Evolutionary conservation across 2,113 vertebrate species (phyloP), one percentile per base, ranked within the genome.

Genomic region (Caranx melampygus): DNA sequence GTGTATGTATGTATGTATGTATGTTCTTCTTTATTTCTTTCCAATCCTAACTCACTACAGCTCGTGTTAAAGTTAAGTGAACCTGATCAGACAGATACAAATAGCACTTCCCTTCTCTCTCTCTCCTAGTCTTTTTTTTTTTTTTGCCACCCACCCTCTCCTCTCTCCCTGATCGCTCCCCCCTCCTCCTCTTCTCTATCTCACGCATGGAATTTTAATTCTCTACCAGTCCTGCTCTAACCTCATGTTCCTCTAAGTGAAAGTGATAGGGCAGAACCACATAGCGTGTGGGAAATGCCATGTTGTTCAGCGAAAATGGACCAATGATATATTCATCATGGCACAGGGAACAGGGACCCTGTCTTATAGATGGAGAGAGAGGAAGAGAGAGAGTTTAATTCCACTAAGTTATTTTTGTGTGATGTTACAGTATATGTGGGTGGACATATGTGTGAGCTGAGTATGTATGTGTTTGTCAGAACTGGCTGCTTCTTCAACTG

Each of bases 1-100:
- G n/a, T 37, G 37, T 37, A 5, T 37, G 37, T 37, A 5, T 37
- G 37, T 37, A 5, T 37, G 37, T 37, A 5, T 37, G 0, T 37
- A 11, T 72, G 58, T 61, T 5, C 35, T 6, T 21, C 15, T 16
- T 42, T 47, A 57, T 40, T 21, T 45, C n/a, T 47, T 16, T 54
- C 49, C 18, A 57, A 58, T 76, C 79, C 75, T 68, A 52, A 16
- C 70, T 58, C 31, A 45, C 61, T 62, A 14, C 18, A 45, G 55
- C 64, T 75, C 63, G 49, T 86, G 79, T 86, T 88, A 68, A 77
- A 61, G 60, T 57, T 88, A 86, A 91, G 62, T 79, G 78, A 89
- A 93, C 82, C 85, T 77, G 89, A 92, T 90, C 77, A 76, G 79
- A 73, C 90, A 79, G 83, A 85, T 87, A 79, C 78, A 90, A 75